Conservation (phyloP, 2,113 vertebrate species). For the Parotia lawesii region DNA sequence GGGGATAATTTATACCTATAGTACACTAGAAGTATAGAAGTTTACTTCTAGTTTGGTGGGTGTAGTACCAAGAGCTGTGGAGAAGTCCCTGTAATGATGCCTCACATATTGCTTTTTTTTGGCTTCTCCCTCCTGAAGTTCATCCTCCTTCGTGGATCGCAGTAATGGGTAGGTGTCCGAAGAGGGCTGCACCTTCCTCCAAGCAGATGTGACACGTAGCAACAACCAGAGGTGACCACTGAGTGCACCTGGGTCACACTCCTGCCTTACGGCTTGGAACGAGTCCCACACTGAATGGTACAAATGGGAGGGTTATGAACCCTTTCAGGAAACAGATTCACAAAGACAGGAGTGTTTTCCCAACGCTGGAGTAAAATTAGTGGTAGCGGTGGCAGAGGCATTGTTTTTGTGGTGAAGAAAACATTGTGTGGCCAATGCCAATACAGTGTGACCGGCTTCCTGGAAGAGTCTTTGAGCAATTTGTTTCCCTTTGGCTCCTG, state of each 20-base stretch:
- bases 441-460: background rate
- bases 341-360: background rate
- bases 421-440: background rate
- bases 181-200: background rate
- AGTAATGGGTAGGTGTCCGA: background rate
- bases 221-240: background rate
- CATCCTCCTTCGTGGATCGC: background rate
- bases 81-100: background rate
- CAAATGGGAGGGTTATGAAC: background rate
- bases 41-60: background rate
- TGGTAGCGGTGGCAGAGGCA: background rate
- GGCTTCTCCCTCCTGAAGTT: background rate
- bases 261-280: background rate
- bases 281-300: background rate
- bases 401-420: constrained; percentile 11
- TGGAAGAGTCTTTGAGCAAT: background rate
- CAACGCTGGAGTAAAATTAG: background rate
- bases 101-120: background rate
- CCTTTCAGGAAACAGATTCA: background rate
- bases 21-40: background rate
- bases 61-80: background rate
- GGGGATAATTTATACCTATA: background rate
- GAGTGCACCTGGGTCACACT: background rate
- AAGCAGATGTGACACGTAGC: background rate
- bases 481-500: background rate